A percentile compares a stretch with the other conserved stretches of the same genome.
Conservation (phyloP, 2,113 vertebrate genomes). For the Pontoporia blainvillei region DNA sequence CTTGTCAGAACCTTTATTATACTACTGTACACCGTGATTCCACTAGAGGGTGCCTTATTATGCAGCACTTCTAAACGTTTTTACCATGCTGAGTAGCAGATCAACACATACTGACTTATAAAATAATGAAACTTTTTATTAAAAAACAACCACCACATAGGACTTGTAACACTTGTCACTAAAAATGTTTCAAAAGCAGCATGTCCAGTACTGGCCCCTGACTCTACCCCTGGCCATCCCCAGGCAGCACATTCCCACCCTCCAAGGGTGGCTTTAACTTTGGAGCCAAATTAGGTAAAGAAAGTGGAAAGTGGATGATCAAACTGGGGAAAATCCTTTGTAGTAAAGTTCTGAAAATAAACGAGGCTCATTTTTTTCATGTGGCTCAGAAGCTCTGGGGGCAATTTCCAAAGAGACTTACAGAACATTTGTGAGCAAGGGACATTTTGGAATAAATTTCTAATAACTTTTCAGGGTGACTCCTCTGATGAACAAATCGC, state of each 20-base stretch:
- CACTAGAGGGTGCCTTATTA: constrained; percentile 11
- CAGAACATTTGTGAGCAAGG: constrained; percentile 10
- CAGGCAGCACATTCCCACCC: neutral
- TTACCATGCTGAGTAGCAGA: neutral
- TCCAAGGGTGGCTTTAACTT: neutral
- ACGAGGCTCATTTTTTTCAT: neutral
- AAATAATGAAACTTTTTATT: neutral
- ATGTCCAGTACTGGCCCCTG: no score
- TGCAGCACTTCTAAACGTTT: neutral
- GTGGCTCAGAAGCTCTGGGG: neutral
- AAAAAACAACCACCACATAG: neutral
- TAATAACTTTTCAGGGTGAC: neutral
- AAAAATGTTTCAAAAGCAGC: neutral
- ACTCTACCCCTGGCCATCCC: accelerated
- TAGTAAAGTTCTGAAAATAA: constrained; percentile 31
- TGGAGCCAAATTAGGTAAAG: neutral
- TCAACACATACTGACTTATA: neutral
- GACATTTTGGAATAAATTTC: constrained; percentile 19
- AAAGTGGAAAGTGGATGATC: neutral
- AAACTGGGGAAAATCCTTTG: neutral
- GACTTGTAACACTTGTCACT: neutral
- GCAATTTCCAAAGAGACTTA: neutral
- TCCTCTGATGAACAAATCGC: neutral
- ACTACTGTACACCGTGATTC: neutral
- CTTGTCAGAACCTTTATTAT: neutral